Evolutionary conservation across 2,797 vertebrate species (phyloP).

Genomic region (Sphenopsis melanotis): DNA sequence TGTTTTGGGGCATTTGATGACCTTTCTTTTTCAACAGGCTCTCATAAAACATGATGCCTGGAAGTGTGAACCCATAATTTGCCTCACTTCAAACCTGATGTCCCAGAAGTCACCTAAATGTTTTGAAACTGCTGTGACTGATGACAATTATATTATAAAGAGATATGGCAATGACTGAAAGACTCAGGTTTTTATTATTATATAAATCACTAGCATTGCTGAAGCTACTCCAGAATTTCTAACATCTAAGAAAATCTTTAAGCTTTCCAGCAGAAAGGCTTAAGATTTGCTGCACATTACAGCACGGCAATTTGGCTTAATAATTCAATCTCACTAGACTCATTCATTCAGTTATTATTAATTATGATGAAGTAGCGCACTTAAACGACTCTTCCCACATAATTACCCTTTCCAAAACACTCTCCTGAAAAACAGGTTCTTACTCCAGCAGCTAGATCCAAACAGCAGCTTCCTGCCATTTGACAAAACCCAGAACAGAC

Average conservation of each 20-base stretch:
- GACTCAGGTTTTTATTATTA: not conserved
- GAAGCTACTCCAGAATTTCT: not conserved
- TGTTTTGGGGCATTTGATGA: not conserved
- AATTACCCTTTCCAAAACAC: not conserved
- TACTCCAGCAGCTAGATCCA: not conserved
- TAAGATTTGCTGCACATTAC: not conserved
- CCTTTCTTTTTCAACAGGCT: not conserved
- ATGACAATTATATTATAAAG: not conserved
- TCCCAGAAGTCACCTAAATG: not conserved
- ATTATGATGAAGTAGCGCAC: not conserved
- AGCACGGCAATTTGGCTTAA: not conserved
- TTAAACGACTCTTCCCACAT: not conserved
- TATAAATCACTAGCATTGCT: not conserved
- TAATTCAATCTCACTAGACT: not conserved
- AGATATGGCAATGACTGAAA: not conserved
- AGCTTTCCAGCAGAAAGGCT: not conserved
- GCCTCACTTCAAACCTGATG: not conserved
- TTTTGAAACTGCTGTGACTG: not conserved
- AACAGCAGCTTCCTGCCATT: not conserved
- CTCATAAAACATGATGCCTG: not conserved
- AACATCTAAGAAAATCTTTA: not conserved
- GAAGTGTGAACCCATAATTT: not conserved
- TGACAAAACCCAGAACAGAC: not conserved
- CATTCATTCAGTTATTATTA: not conserved
- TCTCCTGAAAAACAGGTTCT: slow-evolving; percentile 20